These are phyloP conservation scores for Amphiduros pacificus DNA, from an alignment of 2,888 invertebrate genomes.

Conservation along the genomic window DNA sequence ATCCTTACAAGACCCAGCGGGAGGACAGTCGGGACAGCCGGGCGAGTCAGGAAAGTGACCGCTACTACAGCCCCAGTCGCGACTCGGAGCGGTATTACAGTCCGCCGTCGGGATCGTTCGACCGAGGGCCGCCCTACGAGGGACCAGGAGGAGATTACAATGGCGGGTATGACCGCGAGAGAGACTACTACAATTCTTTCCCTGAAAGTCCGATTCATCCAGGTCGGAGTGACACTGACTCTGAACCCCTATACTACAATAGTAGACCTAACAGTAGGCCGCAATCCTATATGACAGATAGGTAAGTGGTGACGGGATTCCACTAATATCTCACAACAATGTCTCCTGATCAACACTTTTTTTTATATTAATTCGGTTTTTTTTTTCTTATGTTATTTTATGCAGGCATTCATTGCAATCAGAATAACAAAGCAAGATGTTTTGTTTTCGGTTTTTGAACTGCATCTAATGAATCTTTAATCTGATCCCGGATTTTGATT, in stretches of 20 bases:
- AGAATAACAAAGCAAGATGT: too few relatives aligned
- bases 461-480: too few relatives aligned
- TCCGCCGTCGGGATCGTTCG: constrained; percentile 16
- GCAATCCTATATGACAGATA: constrained; percentile 44
- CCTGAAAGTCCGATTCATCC: constrained; percentile 34
- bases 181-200: constrained; percentile 13
- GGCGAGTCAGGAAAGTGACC: constrained; percentile 62
- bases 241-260: constrained; percentile 76
- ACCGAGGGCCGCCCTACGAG: constrained; percentile 18
- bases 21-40: constrained; percentile 65
- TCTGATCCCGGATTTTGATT: too few relatives aligned
- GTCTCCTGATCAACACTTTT: background rate
- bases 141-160: background rate
- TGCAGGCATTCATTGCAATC: too few relatives aligned
- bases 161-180: constrained; percentile 5
- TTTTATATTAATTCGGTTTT: too few relatives aligned
- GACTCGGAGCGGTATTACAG: background rate
- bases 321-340: background rate
- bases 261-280: constrained; percentile 81
- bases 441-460: too few relatives aligned
- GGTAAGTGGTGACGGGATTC: constrained; percentile 33
- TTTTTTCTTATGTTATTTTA: too few relatives aligned
- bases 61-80: constrained; percentile 8
- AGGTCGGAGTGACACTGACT: constrained; percentile 57
- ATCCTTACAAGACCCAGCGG: constrained; percentile 28